phyloP scores from a whole-genome alignment of 1,140 invertebrate species.

The Caenorhabditis brenneri region DNA sequence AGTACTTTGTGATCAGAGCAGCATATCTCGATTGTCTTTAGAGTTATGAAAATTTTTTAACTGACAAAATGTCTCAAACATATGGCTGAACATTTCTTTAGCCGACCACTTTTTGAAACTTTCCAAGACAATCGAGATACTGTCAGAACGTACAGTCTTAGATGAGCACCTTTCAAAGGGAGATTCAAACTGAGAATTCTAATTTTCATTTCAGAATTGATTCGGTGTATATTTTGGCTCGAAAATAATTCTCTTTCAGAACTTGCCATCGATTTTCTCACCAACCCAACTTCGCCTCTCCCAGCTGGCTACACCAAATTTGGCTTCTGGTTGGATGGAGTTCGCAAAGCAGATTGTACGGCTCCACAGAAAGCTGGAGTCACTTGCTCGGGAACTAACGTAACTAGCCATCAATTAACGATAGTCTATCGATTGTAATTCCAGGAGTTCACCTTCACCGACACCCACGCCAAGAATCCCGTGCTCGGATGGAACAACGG shows the following conservation, averaged over 20 bases:
- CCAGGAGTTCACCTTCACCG: neutral
- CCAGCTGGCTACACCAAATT: neutral
- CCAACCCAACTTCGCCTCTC: neutral
- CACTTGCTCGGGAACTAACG: neutral
- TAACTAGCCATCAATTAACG: too few species aligned
- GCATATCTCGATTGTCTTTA: too few species aligned
- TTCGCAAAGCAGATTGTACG: neutral
- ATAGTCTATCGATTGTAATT: neutral
- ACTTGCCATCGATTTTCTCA: neutral
- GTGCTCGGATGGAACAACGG: neutral
- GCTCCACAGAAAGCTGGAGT: neutral
- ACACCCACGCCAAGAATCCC: neutral
- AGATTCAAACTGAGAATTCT: too few species aligned
- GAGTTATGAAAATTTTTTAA: too few species aligned
- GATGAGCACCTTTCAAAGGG: too few species aligned
- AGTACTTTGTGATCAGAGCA: too few species aligned
- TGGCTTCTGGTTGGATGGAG: neutral
- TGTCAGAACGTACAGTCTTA: too few species aligned
- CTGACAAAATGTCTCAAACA: too few species aligned
- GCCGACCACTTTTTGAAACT: too few species aligned
- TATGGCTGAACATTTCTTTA: too few species aligned
- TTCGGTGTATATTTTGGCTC: neutral
- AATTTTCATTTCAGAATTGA: too few species aligned
- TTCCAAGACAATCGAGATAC: too few species aligned
- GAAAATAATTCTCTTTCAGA: neutral